Evolutionary conservation across 2,888 invertebrate genomes (phyloP).

Genomic region (Meteorus colon): DNA sequence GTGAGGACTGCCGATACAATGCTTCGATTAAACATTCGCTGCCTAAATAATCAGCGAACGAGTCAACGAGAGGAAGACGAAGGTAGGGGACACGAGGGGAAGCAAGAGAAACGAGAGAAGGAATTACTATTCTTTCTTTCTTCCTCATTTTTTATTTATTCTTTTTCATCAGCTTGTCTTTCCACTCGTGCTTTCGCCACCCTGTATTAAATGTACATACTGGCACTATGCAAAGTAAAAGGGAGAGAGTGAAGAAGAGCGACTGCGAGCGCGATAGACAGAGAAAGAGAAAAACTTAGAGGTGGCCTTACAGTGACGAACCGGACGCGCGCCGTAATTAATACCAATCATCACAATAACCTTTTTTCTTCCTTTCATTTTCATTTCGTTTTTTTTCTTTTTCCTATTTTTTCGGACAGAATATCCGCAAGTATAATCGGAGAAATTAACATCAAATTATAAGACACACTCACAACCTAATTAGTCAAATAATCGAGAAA

Average conservation of each 20-base stretch:
- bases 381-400: neutral
- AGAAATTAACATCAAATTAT: neutral
- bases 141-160: neutral
- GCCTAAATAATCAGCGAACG: conserved; percentile 71
- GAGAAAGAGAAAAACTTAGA: neutral
- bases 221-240: conserved; percentile 12
- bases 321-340: conserved; percentile 22
- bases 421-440: neutral
- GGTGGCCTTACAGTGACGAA: conserved; percentile 17
- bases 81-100: conserved; percentile 28
- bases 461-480: neutral
- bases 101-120: conserved; percentile 18
- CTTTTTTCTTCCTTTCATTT: neutral
- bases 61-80: conserved; percentile 39
- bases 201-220: conserved; percentile 21
- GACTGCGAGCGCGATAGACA: neutral
- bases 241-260: neutral
- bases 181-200: neutral
- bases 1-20: conserved; percentile 67
- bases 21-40: conserved; percentile 73
- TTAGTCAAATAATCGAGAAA: no score
- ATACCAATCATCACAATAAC: conserved; percentile 4
- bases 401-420: neutral
- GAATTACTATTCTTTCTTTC: conserved; percentile 14
- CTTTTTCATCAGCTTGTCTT: neutral